Evolutionary conservation across 1,140 invertebrate genomes (phyloP).

Genomic region (Halyomorpha halys): DNA sequence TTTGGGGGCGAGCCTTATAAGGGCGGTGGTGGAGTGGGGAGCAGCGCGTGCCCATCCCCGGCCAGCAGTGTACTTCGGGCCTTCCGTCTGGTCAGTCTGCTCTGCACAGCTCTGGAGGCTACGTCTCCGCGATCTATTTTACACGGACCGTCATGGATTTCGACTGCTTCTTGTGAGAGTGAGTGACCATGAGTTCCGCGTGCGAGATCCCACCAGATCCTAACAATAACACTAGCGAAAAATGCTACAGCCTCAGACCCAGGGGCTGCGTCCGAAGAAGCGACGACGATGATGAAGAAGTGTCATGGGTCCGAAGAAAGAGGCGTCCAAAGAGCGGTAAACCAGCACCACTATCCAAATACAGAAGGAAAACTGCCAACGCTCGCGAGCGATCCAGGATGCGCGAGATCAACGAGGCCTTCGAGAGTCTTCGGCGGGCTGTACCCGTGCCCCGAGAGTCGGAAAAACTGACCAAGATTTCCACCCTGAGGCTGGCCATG

Average conservation of each 20-base stretch:
- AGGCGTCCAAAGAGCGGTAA: slow-evolving; percentile 38
- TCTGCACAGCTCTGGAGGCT: neutral
- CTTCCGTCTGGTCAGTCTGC: neutral
- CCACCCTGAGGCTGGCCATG: slow-evolving; percentile 71
- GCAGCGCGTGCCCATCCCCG: neutral
- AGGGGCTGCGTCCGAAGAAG: slow-evolving; percentile 26
- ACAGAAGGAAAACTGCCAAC: slow-evolving; percentile 79
- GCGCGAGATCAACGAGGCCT: slow-evolving; percentile 80
- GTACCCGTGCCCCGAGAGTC: slow-evolving; percentile 45
- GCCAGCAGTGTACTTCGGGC: neutral
- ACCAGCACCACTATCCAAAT: slow-evolving; percentile 77
- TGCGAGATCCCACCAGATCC: slow-evolving; percentile 14
- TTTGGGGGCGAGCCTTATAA: slow-evolving; percentile 9
- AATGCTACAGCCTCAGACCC: slow-evolving; percentile 33
- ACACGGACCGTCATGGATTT: neutral
- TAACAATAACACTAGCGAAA: slow-evolving; percentile 29
- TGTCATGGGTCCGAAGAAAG: slow-evolving; percentile 26
- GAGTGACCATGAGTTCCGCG: slow-evolving; percentile 10
- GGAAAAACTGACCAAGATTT: slow-evolving; percentile 80
- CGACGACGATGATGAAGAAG: slow-evolving; percentile 29
- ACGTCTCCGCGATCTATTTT: neutral
- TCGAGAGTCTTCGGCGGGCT: slow-evolving; percentile 62
- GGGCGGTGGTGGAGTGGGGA: neutral
- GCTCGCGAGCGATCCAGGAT: slow-evolving; percentile 73
- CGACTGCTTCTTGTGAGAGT: neutral